Conservation (phyloP, 2,113 vertebrate genomes). For the Nicator chloris region DNA sequence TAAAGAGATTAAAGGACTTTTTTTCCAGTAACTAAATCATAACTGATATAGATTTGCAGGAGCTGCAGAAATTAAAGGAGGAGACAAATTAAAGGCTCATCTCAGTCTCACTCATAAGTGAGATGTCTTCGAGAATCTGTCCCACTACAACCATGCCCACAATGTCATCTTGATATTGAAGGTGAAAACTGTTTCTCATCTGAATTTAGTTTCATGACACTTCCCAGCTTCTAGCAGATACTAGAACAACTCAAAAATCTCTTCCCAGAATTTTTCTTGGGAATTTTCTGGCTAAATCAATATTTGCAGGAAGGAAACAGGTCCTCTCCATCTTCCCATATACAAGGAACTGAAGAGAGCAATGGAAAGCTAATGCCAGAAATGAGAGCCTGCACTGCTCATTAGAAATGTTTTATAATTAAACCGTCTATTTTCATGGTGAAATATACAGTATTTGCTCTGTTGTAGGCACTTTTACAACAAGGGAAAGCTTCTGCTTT, state of each 20-base stretch:
- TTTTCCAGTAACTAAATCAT: neutral
- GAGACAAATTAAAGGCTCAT: neutral
- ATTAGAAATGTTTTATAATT: neutral
- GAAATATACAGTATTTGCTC: neutral
- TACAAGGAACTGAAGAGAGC: fast-evolving
- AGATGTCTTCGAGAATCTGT: neutral
- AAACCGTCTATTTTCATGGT: neutral
- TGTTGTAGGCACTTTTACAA: neutral
- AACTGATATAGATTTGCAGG: neutral
- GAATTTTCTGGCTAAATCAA: neutral
- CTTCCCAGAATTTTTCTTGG: neutral
- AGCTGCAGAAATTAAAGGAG: neutral
- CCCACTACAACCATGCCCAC: fast-evolving
- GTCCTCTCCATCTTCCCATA: neutral
- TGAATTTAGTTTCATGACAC: neutral
- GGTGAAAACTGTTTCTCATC: neutral
- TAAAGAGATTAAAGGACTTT: neutral
- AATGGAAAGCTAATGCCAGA: neutral
- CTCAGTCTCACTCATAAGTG: neutral
- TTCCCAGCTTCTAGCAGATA: neutral
- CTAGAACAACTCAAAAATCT: neutral
- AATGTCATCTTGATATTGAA: neutral
- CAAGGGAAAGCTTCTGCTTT: neutral
- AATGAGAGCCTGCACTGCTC: neutral
- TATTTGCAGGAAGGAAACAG: neutral